Evolutionary conservation across 2,113 vertebrate species (phyloP), one percentile per base, ranked within the genome.

Genomic region (Morone saxatilis): DNA sequence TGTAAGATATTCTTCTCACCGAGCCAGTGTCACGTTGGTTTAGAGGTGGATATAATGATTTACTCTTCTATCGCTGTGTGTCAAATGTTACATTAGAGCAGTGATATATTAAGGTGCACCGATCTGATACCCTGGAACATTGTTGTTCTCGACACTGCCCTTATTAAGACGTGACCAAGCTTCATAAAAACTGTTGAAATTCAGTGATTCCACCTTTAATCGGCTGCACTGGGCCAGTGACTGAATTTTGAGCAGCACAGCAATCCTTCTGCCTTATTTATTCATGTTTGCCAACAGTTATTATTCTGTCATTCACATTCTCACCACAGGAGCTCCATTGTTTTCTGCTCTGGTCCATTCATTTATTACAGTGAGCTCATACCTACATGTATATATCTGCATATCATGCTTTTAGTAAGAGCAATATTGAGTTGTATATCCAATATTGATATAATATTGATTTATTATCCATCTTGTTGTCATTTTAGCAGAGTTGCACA

Each of bases 301-400:
- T 81, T 88, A 68, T 80, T 81, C 80, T 67, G 71, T 17, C 78
- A 66, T 62, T 84, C 67, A 67, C 8, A 4, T 16, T 25, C n/a
- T 22, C 53, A 67, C 74, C 45, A 22, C 65, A 67, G 78, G 61
- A 73, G 22, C 40, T 45, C 7, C 20, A 36, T 81, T 81, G 25
- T 84, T 72, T 79, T 76, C 70, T 68, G 43, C 31, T 66, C 56
- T 36, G 41, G 22, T 43, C 19, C 16, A 31, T 62, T 47, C 17
- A 50, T 71, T 82, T 71, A 54, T 54, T 60, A 31, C 71, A 67
- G 51, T 9, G 43, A 76, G 43, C 41, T 50, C 6, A 60, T 31
- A 31, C 31, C 31, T 31, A 31, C 3, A 31, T 31, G 31, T 31
- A 31, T 31, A 31, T 31, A 31, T 31, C 31, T 31, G 31, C 31